Evolutionary conservation across 2,797 vertebrate species (phyloP), one percentile per base, ranked within the genome.

Genomic region (Xenops minutus): DNA sequence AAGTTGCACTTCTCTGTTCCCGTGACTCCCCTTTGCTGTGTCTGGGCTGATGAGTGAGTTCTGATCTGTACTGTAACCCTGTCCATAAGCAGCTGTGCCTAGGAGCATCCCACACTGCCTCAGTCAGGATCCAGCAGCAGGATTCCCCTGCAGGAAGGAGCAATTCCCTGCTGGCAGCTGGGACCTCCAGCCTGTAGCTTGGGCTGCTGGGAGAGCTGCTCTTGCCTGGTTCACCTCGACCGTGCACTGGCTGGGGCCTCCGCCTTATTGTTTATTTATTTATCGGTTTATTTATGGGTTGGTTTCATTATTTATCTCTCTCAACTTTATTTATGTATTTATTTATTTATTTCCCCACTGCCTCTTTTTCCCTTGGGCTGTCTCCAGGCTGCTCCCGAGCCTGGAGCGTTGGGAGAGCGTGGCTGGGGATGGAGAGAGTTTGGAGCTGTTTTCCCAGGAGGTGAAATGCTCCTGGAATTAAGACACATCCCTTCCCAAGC

Each of bases 41-140:
- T 80, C 89, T 92, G 91, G 83, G 87, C 89, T 92, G 89, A 87
- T 1, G 5, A 81, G 78, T 93, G 90, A 94, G 90, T 88, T 93
- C 36, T 84, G 80, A 24, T 13, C 86, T 86, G 95, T 97, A 93
- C 95, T 95, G 95, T 96, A 96, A 93, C 92, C 95, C 10, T 97
- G 97, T 98, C 96, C 95, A 97, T 96, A 96, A 0, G 97, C 97
- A 97, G 93, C 97, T 97, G 98, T 96, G 95, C 96, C 96, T 96
- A 20, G 36, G 92, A 95, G 83, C 91, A 34, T 88, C 96, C 91
- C 92, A 67, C 76, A 22, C 85, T 74, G 87, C 95, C 96, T 95
- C 96, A 81, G 64, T 41, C 85, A 92, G 61, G 72, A 77, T 80
- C 93, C 90, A 32, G 66, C 88, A 52, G 1, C 2, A 75, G 82